Conservation (phyloP, 2,888 invertebrate species). For the Acrobasis suavella region DNA sequence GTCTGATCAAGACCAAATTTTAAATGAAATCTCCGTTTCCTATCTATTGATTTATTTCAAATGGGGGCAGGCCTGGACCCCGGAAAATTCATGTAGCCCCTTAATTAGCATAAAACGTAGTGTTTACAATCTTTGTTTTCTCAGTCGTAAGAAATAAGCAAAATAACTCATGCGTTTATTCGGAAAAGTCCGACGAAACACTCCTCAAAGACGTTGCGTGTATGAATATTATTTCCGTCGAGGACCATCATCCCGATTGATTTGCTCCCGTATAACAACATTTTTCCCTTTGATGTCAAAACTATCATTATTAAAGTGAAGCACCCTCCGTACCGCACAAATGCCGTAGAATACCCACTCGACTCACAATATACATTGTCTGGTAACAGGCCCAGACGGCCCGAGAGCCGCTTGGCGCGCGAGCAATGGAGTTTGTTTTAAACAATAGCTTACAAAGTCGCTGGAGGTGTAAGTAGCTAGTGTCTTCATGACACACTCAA, state of each 20-base stretch:
- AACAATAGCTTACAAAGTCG: conserved; percentile 49
- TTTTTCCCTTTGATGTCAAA: conserved; percentile 3
- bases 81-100: no score
- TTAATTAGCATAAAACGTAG: no score
- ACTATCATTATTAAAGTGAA: conserved; percentile 16
- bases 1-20: no score
- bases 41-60: no score
- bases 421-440: conserved; percentile 58
- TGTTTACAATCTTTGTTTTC: no score
- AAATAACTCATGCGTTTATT: no score
- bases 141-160: no score
- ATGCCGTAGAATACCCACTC: conserved; percentile 18
- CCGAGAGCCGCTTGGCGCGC: conserved; percentile 40
- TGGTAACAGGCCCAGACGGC: conserved; percentile 35
- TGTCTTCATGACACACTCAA: conserved; percentile 43
- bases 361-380: conserved; percentile 50
- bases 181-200: neutral
- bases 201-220: neutral
- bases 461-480: conserved; percentile 44
- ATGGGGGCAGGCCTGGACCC: no score
- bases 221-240: neutral
- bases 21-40: no score
- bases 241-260: neutral
- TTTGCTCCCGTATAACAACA: neutral
- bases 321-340: conserved; percentile 2